phyloP scores from a whole-genome alignment of 2,797 vertebrate species.

The Artibeus jamaicensis region DNA sequence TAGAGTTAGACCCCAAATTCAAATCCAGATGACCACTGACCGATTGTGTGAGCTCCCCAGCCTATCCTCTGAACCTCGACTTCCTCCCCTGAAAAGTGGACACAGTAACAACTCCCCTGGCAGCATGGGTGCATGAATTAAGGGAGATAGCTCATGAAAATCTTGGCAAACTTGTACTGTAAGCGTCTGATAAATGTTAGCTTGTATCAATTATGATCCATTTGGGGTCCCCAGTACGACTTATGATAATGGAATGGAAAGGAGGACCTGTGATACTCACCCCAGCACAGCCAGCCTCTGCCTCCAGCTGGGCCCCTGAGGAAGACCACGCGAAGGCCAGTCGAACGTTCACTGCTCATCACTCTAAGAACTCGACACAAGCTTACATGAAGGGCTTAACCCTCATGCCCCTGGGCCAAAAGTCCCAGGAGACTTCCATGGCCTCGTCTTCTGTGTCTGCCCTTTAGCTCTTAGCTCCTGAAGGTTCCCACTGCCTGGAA shows the following conservation, averaged over 20 bases:
- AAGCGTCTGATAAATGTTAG: not conserved
- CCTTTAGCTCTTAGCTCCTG: not conserved
- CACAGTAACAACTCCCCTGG: not conserved
- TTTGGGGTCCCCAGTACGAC: not conserved
- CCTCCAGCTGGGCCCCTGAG: not conserved
- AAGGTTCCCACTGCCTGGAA: not conserved
- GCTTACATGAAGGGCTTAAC: not conserved
- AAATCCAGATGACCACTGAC: not conserved
- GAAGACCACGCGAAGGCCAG: not conserved
- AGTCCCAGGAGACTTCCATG: not conserved
- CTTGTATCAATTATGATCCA: not conserved
- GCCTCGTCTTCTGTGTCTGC: not conserved
- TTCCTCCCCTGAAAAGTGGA: not conserved
- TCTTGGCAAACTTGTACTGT: not conserved
- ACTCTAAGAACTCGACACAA: not conserved
- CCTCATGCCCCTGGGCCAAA: not conserved
- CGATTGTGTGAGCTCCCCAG: not conserved
- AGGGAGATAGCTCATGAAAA: not conserved
- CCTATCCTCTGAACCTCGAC: not conserved
- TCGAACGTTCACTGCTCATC: not conserved
- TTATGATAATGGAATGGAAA: not conserved
- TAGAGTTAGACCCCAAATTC: not conserved
- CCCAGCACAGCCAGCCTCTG: not conserved
- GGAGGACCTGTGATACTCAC: not conserved
- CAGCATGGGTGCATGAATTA: not conserved